Evolutionary conservation across 2,888 invertebrate species (phyloP).

Genomic region (Acrobasis suavella): DNA sequence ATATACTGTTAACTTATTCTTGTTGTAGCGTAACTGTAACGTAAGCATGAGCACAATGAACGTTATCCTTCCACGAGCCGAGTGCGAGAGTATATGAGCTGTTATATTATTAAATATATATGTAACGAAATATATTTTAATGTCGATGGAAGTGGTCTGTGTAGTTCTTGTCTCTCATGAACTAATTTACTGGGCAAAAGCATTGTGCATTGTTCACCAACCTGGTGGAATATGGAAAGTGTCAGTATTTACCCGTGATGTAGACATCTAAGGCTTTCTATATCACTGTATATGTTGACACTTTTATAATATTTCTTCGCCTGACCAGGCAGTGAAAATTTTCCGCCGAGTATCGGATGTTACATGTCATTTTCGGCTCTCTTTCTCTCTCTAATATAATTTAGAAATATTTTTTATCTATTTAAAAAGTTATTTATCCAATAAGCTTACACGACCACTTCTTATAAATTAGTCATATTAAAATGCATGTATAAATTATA

Average conservation of each 20-base stretch:
- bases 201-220: too few species aligned
- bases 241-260: too few species aligned
- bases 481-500: constrained; percentile 30
- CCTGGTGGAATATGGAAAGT: too few species aligned
- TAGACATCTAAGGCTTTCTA: too few species aligned
- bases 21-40: constrained; percentile 34
- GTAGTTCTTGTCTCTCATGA: background rate
- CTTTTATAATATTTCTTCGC: too few species aligned
- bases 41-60: constrained; percentile 31
- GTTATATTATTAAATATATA: constrained; percentile 26
- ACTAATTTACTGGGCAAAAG: background rate
- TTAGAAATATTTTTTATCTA: background rate
- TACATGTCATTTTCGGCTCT: too few species aligned
- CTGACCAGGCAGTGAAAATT: too few species aligned
- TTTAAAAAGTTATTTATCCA: background rate
- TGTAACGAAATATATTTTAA: constrained; percentile 23
- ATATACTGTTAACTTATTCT: constrained; percentile 51
- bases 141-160: constrained; percentile 25
- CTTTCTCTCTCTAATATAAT: too few species aligned
- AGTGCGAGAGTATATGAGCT: constrained; percentile 18
- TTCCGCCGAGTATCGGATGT: too few species aligned
- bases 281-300: too few species aligned
- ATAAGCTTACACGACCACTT: constrained; percentile 28
- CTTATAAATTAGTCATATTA: constrained; percentile 28
- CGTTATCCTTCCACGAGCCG: constrained; percentile 35